These are phyloP conservation scores for Himalopsyche japonica DNA, from an alignment of 2,888 invertebrate species.

Conservation along the genomic window DNA sequence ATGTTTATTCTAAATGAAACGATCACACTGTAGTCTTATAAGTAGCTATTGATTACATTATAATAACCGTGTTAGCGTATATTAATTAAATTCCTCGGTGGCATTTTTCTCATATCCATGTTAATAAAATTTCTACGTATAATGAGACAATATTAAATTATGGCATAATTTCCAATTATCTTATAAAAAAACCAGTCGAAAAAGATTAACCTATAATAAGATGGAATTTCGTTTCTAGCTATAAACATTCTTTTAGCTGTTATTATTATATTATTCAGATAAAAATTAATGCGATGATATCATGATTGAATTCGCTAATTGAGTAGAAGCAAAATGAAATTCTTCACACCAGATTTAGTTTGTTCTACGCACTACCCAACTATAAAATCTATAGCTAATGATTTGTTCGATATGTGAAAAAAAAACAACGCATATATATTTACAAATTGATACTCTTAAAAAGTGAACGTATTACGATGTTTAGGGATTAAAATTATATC, in stretches of 20 bases:
- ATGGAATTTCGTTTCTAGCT: background rate
- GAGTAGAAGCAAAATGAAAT: background rate
- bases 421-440: too few relatives aligned
- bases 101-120: background rate
- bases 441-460: too few relatives aligned
- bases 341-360: background rate
- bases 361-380: too few relatives aligned
- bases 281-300: background rate
- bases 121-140: background rate
- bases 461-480: too few relatives aligned
- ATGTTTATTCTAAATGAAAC: too few relatives aligned
- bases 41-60: background rate
- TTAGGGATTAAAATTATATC: too few relatives aligned
- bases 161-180: background rate
- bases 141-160: background rate
- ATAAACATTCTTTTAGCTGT: background rate
- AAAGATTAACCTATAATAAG: background rate
- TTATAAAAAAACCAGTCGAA: background rate
- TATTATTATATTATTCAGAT: background rate
- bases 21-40: background rate
- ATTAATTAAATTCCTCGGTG: background rate
- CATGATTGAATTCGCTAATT: background rate
- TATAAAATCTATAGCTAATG: too few relatives aligned
- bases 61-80: conserved; percentile 4
- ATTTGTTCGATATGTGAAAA: too few relatives aligned